Base-by-base conservation (phyloP, 1,140 invertebrate species). In the Drosophila setifemur region DNA sequence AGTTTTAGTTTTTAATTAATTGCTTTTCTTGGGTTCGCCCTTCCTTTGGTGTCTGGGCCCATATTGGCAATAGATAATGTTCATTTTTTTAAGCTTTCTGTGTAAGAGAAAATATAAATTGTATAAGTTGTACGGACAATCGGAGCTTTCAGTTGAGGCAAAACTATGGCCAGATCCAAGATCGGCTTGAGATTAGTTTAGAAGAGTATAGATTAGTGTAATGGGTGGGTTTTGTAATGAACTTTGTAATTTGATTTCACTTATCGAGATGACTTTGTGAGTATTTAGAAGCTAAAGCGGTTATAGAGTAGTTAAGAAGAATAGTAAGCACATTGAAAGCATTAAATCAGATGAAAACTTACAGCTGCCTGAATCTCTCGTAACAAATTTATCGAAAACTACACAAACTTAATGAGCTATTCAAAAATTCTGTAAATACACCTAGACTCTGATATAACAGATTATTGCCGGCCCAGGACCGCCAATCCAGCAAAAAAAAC, bases 111-210 rank as follows among this genome's bases (percentile, higher is more conserved):
- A 57, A 63, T 60, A 28, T 61, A 49, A 37, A 35, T 43, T 73
- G 43, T 79, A 79, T 70, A 61, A 57, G 28, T 79, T 64, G 35
- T 58, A 69, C 66, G 64, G 76, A 66, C 73, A 74, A 79, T 79
- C 76, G 76, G 76, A 79, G 76, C 57, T 60, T 71, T 79, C 52
- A 31, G 66, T 75, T 81, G 35, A 64, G 74, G 69, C 75, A 42
- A 48, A 52, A 42, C 33, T 57, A 43, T 40, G 28, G 73, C 73
- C 67, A 39, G 58, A 49, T 40, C 57, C 21, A 77, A 77, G 78
- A 77, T 77, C 74, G 74, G 25, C 25, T 63, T 18, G 33, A 64
- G 42, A 39, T 64, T 28, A 40, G 33, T 31, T 40, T 7, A 28
- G 25, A 40, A 47, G 60, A 64, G 28, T 71, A 63, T 48, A 28